A percentile compares a stretch with the other conserved stretches of the same genome.
These are phyloP conservation scores for Poecilia latipinna DNA, from an alignment of 2,113 vertebrate genomes.

Conservation along the genomic window DNA sequence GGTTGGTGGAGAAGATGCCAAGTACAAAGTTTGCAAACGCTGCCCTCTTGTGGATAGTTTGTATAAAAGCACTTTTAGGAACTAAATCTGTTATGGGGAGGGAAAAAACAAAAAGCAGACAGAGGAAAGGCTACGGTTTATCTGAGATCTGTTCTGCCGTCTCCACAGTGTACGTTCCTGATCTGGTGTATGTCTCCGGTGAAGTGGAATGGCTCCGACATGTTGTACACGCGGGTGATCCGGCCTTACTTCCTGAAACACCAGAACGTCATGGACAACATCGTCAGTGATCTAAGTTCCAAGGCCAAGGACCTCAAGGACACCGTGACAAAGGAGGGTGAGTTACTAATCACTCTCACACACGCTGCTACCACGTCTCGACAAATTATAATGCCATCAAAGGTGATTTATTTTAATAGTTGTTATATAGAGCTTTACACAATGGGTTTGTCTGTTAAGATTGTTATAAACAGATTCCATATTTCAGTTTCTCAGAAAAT, in stretches of 20 bases:
- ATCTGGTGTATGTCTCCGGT: slow-evolving; percentile 95
- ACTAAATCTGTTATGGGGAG: neutral
- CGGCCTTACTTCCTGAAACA: slow-evolving; percentile 91
- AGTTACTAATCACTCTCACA: neutral
- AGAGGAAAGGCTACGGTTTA: neutral
- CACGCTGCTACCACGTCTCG: neutral
- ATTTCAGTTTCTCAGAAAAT: neutral
- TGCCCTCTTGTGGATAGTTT: slow-evolving; percentile 28
- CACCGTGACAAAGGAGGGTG: slow-evolving; percentile 84
- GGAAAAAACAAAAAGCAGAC: too few species aligned
- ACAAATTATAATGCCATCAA: neutral
- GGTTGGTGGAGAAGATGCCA: neutral
- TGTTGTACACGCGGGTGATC: slow-evolving; percentile 86
- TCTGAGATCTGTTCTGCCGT: slow-evolving; percentile 8
- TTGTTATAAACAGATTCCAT: neutral
- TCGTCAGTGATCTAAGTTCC: slow-evolving; percentile 81
- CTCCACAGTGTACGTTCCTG: slow-evolving; percentile 91
- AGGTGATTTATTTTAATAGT: too few species aligned
- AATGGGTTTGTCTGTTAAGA: neutral
- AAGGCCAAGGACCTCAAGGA: slow-evolving; percentile 81
- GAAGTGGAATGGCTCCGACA: slow-evolving; percentile 90
- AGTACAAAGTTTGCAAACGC: neutral
- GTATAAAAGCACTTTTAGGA: neutral
- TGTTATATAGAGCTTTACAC: neutral
- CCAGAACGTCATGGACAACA: slow-evolving; percentile 81